phyloP scores from a whole-genome alignment of 1,140 invertebrate genomes.

The Drosophila azteca region DNA sequence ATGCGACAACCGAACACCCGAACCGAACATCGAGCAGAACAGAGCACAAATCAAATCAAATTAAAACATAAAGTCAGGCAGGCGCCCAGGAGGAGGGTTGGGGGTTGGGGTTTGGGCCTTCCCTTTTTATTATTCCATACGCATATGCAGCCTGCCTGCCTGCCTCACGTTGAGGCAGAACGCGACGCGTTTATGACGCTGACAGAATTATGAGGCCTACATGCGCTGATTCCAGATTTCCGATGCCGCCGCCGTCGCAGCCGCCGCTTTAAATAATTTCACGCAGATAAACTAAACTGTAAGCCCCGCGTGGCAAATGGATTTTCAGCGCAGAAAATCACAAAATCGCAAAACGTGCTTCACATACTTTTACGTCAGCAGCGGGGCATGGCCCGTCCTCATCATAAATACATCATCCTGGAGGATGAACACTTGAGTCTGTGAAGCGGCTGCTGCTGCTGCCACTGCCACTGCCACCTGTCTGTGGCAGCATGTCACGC shows the following conservation, averaged over 20 bases:
- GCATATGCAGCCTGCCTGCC: constrained; percentile 61
- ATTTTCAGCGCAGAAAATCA: constrained; percentile 73
- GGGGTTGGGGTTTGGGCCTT: constrained; percentile 41
- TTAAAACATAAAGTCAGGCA: constrained; percentile 78
- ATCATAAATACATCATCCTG: constrained; percentile 81
- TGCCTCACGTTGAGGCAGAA: constrained; percentile 72
- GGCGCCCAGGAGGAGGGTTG: too few species aligned
- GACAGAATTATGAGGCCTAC: constrained; percentile 81
- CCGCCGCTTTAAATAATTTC: constrained; percentile 68
- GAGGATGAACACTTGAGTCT: constrained; percentile 60
- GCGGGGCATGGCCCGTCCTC: constrained; percentile 15
- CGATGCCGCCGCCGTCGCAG: constrained; percentile 54
- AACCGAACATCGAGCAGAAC: constrained; percentile 48
- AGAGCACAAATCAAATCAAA: constrained; percentile 83
- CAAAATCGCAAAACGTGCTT: constrained; percentile 80
- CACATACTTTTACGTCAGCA: constrained; percentile 50
- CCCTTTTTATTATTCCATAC: constrained; percentile 77
- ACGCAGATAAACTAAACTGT: constrained; percentile 80
- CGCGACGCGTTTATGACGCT: constrained; percentile 79
- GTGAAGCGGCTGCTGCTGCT: constrained; percentile 12
- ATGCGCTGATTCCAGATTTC: constrained; percentile 79
- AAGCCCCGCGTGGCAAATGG: constrained; percentile 67
- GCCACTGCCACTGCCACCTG: constrained; percentile 48
- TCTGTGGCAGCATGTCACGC: constrained; percentile 78
- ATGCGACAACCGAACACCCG: constrained; percentile 49